phyloP scores from a whole-genome alignment of 2,888 invertebrate genomes.

The Eledona agricola region DNA sequence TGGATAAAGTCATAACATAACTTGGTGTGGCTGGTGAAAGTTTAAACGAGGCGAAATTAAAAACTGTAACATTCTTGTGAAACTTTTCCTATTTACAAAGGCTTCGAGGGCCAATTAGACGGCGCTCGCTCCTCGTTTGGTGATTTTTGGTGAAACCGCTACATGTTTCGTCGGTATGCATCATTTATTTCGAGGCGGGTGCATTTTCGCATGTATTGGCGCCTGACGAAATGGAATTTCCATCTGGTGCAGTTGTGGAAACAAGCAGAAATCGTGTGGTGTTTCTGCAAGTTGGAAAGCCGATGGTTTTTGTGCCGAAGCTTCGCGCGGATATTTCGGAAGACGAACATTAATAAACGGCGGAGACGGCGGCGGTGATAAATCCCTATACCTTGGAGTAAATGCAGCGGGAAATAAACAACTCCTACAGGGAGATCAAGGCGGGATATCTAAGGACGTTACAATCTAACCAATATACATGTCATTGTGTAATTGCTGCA shows the following conservation, averaged over 20 bases:
- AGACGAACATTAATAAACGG: constrained; percentile 15
- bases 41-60: constrained; percentile 48
- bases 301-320: constrained; percentile 1
- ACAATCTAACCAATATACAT: constrained; percentile 47
- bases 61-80: constrained; percentile 44
- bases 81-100: constrained; percentile 38
- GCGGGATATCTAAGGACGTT: constrained; percentile 43
- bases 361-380: constrained; percentile 10
- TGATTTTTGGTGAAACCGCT: too few species aligned
- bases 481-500: constrained; percentile 48
- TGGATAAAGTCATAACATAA: constrained; percentile 43
- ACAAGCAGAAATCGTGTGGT: constrained; percentile 18
- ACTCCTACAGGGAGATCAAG: constrained; percentile 30
- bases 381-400: constrained; percentile 28
- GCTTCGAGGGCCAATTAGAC: constrained; percentile 20
- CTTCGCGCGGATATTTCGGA: constrained; percentile 3
- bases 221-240: constrained; percentile 23
- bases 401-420: constrained; percentile 31
- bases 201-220: constrained; percentile 18
- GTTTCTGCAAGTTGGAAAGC: constrained; percentile 3
- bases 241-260: constrained; percentile 18
- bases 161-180: constrained; percentile 20
- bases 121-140: constrained; percentile 8
- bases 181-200: constrained; percentile 31
- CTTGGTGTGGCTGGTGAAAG: constrained; percentile 44